A percentile compares a stretch with the other conserved stretches of the same genome.
Evolutionary conservation across 2,888 invertebrate genomes (phyloP).

Genomic region (Axea sp.): DNA sequence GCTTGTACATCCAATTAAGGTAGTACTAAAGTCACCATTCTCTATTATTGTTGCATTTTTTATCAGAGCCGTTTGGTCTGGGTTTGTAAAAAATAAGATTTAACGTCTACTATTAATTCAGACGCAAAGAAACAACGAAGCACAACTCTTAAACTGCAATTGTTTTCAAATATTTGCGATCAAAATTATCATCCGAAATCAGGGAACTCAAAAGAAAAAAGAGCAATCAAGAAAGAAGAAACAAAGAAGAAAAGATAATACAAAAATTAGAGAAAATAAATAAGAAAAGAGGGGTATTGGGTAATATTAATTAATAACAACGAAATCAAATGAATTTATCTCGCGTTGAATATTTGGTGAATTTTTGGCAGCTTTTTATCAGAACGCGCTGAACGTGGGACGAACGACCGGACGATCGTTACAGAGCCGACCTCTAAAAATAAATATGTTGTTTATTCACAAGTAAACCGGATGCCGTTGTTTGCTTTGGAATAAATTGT

Average conservation of each 20-base stretch:
- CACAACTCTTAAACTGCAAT: too few species aligned
- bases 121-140: too few species aligned
- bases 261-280: too few species aligned
- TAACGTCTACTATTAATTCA: too few species aligned
- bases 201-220: too few species aligned
- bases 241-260: too few species aligned
- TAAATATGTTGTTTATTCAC: slow-evolving; percentile 80
- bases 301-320: too few species aligned
- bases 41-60: slow-evolving; percentile 1
- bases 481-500: slow-evolving; percentile 80
- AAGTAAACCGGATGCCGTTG: slow-evolving; percentile 80
- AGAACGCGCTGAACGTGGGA: slow-evolving; percentile 57
- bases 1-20: slow-evolving; percentile 55
- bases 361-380: slow-evolving; percentile 50
- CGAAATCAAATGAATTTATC: slow-evolving; percentile 25
- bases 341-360: slow-evolving; percentile 27
- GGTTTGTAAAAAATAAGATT: too few species aligned
- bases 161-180: too few species aligned
- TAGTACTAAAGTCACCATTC: slow-evolving; percentile 13
- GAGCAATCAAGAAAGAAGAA: too few species aligned
- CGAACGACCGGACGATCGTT: slow-evolving; percentile 65
- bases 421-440: slow-evolving; percentile 76
- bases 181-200: too few species aligned
- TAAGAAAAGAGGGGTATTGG: too few species aligned
- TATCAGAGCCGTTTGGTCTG: not conserved